Evolutionary conservation across 2,888 invertebrate species (phyloP).

Genomic region (Campopleginae sp.): DNA sequence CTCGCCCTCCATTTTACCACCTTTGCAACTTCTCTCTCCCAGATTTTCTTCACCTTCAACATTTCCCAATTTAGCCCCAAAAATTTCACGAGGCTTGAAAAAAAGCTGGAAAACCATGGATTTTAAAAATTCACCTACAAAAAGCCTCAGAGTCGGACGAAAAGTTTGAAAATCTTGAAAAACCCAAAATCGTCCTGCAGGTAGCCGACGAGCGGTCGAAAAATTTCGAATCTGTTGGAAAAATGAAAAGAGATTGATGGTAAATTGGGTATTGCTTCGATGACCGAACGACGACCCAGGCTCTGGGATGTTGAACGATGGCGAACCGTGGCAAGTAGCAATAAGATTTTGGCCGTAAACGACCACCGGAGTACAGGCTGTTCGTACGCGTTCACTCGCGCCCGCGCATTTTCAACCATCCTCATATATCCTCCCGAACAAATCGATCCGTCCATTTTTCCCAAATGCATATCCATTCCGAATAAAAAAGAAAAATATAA

Average conservation of each 20-base stretch:
- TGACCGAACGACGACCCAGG: not conserved
- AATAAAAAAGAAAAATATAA: not conserved
- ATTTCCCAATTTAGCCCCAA: not conserved
- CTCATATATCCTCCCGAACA: slow-evolving; percentile 33
- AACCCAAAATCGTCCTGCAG: not conserved
- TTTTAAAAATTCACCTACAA: no score
- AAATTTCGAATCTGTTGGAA: not conserved
- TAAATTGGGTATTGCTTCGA: not conserved
- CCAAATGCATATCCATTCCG: not conserved
- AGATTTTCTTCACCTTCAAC: not conserved
- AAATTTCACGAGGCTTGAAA: not conserved
- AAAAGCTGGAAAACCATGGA: not conserved
- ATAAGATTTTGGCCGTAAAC: slow-evolving; percentile 26
- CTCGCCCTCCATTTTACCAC: not conserved
- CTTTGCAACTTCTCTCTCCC: not conserved
- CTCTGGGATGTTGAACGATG: slow-evolving; percentile 32
- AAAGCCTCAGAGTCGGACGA: not conserved
- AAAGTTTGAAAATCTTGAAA: not conserved
- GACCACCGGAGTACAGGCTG: slow-evolving; percentile 27
- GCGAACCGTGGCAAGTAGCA: slow-evolving; percentile 34
- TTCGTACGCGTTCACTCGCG: slow-evolving; percentile 29
- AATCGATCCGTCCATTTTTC: slow-evolving; percentile 53
- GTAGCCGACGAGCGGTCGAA: not conserved
- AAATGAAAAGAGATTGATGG: not conserved
- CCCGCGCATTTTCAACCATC: slow-evolving; percentile 34